phyloP scores from a whole-genome alignment of 1,140 invertebrate genomes.

The Rhopalosiphum padi region DNA sequence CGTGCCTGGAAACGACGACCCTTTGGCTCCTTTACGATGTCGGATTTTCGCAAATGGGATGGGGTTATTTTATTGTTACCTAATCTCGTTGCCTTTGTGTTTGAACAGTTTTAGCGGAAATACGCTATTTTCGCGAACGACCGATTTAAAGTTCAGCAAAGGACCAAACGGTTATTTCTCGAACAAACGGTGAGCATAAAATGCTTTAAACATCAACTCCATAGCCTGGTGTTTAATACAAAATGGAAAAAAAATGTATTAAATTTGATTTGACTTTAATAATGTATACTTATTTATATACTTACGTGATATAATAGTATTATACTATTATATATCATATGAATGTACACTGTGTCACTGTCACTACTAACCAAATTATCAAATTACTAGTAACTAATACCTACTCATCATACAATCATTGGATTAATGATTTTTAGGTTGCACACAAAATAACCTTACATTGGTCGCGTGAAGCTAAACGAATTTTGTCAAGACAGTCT shows the following conservation, averaged over 20 bases:
- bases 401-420: not conserved
- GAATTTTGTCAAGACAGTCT: too few species aligned
- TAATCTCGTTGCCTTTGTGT: constrained; percentile 12
- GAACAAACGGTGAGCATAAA: not conserved
- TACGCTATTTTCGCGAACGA: not conserved
- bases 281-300: not conserved
- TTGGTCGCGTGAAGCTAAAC: too few species aligned
- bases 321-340: too few species aligned
- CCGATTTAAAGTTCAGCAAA: constrained; percentile 5
- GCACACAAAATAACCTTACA: too few species aligned
- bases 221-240: not conserved
- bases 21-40: not conserved
- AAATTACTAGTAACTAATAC: not conserved
- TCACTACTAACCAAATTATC: not conserved
- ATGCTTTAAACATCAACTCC: not conserved
- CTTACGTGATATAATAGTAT: not conserved
- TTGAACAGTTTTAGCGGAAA: not conserved
- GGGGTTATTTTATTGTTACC: constrained; percentile 9
- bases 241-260: not conserved
- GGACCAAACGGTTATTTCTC: constrained; percentile 7
- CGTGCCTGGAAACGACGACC: not conserved
- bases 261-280: not conserved
- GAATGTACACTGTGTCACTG: not conserved
- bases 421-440: not conserved
- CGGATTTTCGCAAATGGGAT: not conserved